Base-by-base conservation (phyloP, 2,888 invertebrate species). In the Lithodes maja region DNA sequence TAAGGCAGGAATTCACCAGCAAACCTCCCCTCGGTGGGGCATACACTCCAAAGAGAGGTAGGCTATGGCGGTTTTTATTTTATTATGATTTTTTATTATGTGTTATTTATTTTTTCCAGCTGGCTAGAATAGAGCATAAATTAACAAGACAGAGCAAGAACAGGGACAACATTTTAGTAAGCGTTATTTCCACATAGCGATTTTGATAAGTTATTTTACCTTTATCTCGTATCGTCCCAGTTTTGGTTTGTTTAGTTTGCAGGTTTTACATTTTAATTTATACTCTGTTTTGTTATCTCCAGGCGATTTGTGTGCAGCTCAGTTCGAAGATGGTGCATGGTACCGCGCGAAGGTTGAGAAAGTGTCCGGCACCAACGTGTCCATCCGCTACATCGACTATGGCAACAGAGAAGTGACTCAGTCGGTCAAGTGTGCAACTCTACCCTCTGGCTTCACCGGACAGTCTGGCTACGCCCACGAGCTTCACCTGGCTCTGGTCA, bases 311-410 rank as follows among this genome's bases (percentile, higher is more conserved):
- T 99, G 98, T 93, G 99, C 98, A 49, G 98, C 99, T 61, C 95
- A 96, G 93, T 99, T 98, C 94, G 95, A 96, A 54, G 99, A 99
- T 93, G 96, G 97, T 92, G 96, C 97, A 93, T 99, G 99, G 99
- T 99, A 99, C 94, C 95, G 99, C 93, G 99, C 98, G 0, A 95
- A 95, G 74, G 95, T 96, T 2, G 94, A 94, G 90, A 97, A 96
- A 93, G 94, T 97, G 1, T 94, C 94, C 1, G 96, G 96, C 69
- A 95, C 95, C 90, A 96, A 96, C 93, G 96, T 96, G 15, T 95
- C 96, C 85, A 97, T 99, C 61, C 95, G 97, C 92, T 99, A 98
- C 94, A 95, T 99, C 92, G 99, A 99, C 94, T 99, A 98, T 93
- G 99, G 99, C 92, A 99, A 99, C 94, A 95, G 97, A 93, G 98